Evolutionary conservation across 2,797 vertebrate species (phyloP).

Genomic region (Mormyrus hasselquistii): DNA sequence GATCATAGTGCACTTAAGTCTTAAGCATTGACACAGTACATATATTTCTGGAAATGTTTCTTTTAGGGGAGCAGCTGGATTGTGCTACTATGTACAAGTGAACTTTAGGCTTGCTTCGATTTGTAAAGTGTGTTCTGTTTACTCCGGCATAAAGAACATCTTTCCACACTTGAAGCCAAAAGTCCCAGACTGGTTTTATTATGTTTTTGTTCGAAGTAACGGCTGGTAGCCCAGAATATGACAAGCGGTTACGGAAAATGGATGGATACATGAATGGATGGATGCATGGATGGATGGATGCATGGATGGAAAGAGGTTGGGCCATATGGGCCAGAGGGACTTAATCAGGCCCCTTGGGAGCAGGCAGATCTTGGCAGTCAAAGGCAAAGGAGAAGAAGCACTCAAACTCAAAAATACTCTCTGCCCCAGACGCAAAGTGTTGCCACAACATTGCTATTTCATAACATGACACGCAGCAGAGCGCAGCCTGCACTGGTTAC

Average conservation of each 20-base stretch:
- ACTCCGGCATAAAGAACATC: not conserved
- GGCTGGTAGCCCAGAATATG: not conserved
- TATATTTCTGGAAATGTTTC: not conserved
- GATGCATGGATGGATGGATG: not conserved
- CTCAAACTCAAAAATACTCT: not conserved
- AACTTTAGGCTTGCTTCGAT: not conserved
- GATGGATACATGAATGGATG: not conserved
- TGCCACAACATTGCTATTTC: slow-evolving; percentile 5
- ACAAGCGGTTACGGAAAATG: not conserved
- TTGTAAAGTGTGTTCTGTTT: not conserved
- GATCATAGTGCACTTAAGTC: not conserved
- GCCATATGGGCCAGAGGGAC: slow-evolving; percentile 11
- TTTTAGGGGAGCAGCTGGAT: not conserved
- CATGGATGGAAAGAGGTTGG: not conserved
- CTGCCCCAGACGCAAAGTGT: slow-evolving; percentile 2
- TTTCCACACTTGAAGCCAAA: not conserved
- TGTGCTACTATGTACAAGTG: not conserved
- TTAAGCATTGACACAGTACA: not conserved
- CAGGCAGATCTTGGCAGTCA: not conserved
- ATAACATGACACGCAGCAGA: not conserved
- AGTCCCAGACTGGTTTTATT: not conserved
- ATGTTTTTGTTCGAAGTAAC: not conserved
- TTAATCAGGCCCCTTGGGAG: slow-evolving; percentile 8
- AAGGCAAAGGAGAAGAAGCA: not conserved
- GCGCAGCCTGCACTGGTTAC: not conserved